A percentile compares a stretch with the other conserved stretches of the same genome.
Evolutionary conservation across 2,797 vertebrate species (phyloP).

Genomic region (Tapirus indicus): DNA sequence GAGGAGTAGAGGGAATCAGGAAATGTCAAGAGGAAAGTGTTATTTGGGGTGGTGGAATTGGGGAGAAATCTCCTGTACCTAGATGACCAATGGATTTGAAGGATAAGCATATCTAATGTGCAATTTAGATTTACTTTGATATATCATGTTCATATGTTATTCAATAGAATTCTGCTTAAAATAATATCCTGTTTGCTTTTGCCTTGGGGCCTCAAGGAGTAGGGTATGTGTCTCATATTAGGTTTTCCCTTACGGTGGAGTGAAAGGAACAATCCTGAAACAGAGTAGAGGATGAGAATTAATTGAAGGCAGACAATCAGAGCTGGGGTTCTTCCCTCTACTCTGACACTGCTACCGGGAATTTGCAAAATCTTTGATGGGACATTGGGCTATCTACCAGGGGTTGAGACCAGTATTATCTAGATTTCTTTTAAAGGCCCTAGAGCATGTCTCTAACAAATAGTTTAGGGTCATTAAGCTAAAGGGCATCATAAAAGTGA

Average conservation of each 20-base stretch:
- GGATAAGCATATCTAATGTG: not conserved
- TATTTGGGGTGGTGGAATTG: not conserved
- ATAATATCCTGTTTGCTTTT: not conserved
- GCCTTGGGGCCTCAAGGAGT: not conserved
- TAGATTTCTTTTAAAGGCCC: not conserved
- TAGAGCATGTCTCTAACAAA: not conserved
- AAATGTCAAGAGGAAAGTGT: not conserved
- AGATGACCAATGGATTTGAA: slow-evolving; percentile 32
- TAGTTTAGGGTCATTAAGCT: not conserved
- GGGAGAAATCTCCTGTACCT: not conserved
- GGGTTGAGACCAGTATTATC: not conserved
- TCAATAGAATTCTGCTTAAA: slow-evolving; percentile 23
- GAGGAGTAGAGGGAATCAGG: not conserved
- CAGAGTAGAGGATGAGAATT: not conserved
- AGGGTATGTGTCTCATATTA: not conserved
- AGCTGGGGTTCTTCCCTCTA: not conserved
- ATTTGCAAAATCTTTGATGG: not conserved
- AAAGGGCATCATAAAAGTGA: slow-evolving; percentile 25
- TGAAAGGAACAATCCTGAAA: slow-evolving; percentile 19
- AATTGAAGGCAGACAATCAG: not conserved
- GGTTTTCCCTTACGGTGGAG: not conserved
- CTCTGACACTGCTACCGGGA: not conserved
- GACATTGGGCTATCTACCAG: not conserved
- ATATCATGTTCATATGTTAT: not conserved
- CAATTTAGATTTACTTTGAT: slow-evolving; percentile 34